These are phyloP conservation scores for human (Homo sapiens) DNA, from an alignment of 2,113 vertebrate species.

Conservation along the genomic window GRCh38 chr3:124452501-124453000, in stretches of 20 bases:
- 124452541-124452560: not conserved
- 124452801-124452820: not conserved
- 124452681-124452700: not conserved
- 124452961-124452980: not conserved
- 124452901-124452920: not conserved
- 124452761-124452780: not conserved
- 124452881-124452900: not conserved
- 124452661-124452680: not conserved
- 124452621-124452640: not conserved
- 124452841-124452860: not conserved
- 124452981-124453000: not conserved
- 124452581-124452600: not conserved
- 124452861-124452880: not conserved
- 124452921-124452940: not conserved
- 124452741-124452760: not conserved
- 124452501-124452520: not conserved
- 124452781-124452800: not conserved
- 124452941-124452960: not conserved
- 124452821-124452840: constrained; percentile 1
- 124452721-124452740: not conserved
- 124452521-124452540: not conserved
- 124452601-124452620: not conserved
- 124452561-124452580: not conserved
- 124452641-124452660: not conserved
- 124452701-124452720: too few relatives aligned